Evolutionary conservation across 1,140 invertebrate genomes (phyloP), one percentile per base, ranked within the genome.

Genomic region (Ruditapes philippinarum): DNA sequence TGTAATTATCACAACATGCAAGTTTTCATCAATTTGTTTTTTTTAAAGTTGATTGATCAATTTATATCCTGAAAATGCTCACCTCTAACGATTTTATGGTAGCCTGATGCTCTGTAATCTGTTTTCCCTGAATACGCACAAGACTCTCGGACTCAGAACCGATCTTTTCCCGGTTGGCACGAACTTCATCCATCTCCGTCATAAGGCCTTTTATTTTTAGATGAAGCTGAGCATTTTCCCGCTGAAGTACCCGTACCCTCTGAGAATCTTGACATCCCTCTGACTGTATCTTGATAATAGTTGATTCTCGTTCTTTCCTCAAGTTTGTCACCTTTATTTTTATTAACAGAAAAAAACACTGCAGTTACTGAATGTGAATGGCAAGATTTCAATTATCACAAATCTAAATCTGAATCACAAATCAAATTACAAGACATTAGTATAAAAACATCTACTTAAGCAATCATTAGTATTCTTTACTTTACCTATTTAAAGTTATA

Each of bases 161-260:
- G 51, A 88, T 73, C 79, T 95, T 95, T 79, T 96, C 95, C 38
- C 92, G 88, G 85, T 93, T 91, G 28, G 93, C 94, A 33, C 94
- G 88, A 17, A 95, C 84, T 78, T 96, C 95, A 81, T 96, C 95
- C 70, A 95, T 89, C 89, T 95, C 95, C 70, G 92, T 84, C 33
- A 95, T 90, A n/a, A 95, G 87, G 12, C 92, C 93, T 82, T 94
- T 95, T 0, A 96, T 79, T 81, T 95, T 94, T 22, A 95, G 89
- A 45, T 95, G 92, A 14, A 95, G 82, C 88, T 95, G 93, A 33
- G 94, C 92, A 91, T 96, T 96, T 65, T 96, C 95, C 40, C 95
- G 90, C 87, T 95, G 94, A 45, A 96, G 82, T 0, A 93, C 90
- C 19, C 93, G 92, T 0, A 95, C 93, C 60, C 94, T 92, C 57